These are phyloP conservation scores for Plectropomus leopardus DNA, from an alignment of 2,113 vertebrate genomes.

Conservation along the genomic window DNA sequence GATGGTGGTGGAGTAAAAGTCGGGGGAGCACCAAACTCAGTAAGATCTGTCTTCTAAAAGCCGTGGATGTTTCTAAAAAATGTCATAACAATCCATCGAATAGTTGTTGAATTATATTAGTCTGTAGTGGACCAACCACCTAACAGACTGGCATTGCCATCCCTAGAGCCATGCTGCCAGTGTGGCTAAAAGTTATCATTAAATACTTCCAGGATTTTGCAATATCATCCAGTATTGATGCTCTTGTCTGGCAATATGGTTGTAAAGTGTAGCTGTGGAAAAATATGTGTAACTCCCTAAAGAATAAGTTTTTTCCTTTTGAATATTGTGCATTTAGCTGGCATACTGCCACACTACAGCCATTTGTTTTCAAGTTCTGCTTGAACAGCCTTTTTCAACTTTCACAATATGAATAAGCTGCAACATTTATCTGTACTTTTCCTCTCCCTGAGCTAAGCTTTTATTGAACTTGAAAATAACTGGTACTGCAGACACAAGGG, in stretches of 20 bases:
- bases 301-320: neutral
- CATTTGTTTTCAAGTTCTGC: slow-evolving; percentile 26
- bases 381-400: slow-evolving; percentile 7
- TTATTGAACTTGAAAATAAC: slow-evolving; percentile 38
- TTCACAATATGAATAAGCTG: neutral
- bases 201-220: neutral
- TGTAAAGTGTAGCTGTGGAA: neutral
- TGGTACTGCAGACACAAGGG: slow-evolving; percentile 36
- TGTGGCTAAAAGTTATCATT: neutral
- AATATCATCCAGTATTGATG: neutral
- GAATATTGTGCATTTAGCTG: neutral
- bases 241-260: neutral
- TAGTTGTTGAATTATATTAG: neutral
- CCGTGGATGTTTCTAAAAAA: too few species aligned
- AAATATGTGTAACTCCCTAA: neutral
- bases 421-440: slow-evolving; percentile 16
- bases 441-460: neutral
- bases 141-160: neutral
- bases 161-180: neutral
- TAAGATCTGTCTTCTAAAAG: too few species aligned
- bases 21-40: neutral
- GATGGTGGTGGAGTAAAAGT: too few species aligned
- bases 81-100: neutral
- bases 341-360: neutral
- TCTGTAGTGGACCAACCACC: neutral